These are phyloP conservation scores for Myrmecobius fasciatus DNA, from an alignment of 2,113 vertebrate genomes.

Conservation along the genomic window DNA sequence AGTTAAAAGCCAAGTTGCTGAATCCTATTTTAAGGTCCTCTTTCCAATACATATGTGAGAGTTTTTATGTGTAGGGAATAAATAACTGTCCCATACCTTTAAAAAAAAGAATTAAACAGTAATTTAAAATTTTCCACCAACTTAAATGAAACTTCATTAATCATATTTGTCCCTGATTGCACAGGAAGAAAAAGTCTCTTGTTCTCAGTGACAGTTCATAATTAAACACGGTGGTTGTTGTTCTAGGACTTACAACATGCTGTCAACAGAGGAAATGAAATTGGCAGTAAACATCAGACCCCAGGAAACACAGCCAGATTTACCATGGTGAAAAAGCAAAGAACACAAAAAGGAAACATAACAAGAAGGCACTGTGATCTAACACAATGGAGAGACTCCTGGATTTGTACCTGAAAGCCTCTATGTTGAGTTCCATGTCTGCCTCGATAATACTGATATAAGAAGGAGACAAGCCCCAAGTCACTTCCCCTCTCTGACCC, in stretches of 20 bases:
- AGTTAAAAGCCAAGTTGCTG: neutral
- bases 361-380: neutral
- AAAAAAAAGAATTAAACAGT: neutral
- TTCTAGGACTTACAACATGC: slow-evolving; percentile 56
- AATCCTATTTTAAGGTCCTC: neutral
- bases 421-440: neutral
- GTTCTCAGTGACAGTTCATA: slow-evolving; percentile 56
- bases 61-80: neutral
- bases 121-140: neutral
- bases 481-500: neutral
- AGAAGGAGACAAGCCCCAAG: neutral
- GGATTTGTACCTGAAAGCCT: neutral
- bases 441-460: neutral
- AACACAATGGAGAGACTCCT: neutral
- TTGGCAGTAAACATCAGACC: slow-evolving; percentile 63
- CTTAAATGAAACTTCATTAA: slow-evolving; percentile 39
- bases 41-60: neutral
- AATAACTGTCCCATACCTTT: neutral
- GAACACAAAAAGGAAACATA: neutral
- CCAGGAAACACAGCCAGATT: neutral
- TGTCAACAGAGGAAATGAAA: slow-evolving; percentile 42
- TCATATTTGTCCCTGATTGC: slow-evolving; percentile 46
- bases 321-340: neutral
- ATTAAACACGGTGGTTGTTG: slow-evolving; percentile 56
- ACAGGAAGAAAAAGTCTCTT: slow-evolving; percentile 46